Evolutionary conservation across 2,888 invertebrate genomes (phyloP), one percentile per base, ranked within the genome.

Genomic region (Leucophenga maculata): DNA sequence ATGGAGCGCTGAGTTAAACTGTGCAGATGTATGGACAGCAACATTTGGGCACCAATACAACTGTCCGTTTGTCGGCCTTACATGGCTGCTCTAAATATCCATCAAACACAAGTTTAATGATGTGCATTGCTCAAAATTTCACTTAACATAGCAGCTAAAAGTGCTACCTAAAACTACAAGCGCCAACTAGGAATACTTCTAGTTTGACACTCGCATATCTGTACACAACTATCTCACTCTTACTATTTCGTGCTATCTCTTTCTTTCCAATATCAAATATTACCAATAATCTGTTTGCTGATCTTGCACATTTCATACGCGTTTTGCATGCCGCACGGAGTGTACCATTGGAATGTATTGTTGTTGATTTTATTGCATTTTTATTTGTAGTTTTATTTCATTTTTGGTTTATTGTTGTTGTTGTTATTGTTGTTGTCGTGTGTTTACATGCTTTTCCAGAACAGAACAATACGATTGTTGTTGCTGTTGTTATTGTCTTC

Each of bases 381-480:
- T 67, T 72, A 39, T 39, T 39, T 6, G 8, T 39, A 39, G 39
- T 39, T 39, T 78, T 73, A 73, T 72, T 73, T 71, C 54, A 55
- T 55, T 69, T 72, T 57, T 65, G 66, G 69, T 68, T 57, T 69
- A 62, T 70, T 65, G 65, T 69, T 75, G 76, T 77, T 71, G 68
- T 65, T 72, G 65, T 70, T 69, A 60, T 69, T 74, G 79, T 77
- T 75, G 70, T 67, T 72, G 71, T 74, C 44, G 74, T 80, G 80
- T 81, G 72, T 78, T 80, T 80, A 80, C 80, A 64, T 64, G 62
- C 48, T 48, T 60, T 22, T 64, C 46, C 48, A 48, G 46, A 80
- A 75, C 80, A 82, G 81, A 83, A 84, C 81, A 82, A 64, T 20
- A 72, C 70, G 65, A 77, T 79, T 81, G 83, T 74, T 80, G 39